Percentiles rank a stretch among this genome's conserved stretches.
These are phyloP conservation scores for Listronotus oregonensis DNA, from an alignment of 1,140 invertebrate genomes.

Conservation along the genomic window DNA sequence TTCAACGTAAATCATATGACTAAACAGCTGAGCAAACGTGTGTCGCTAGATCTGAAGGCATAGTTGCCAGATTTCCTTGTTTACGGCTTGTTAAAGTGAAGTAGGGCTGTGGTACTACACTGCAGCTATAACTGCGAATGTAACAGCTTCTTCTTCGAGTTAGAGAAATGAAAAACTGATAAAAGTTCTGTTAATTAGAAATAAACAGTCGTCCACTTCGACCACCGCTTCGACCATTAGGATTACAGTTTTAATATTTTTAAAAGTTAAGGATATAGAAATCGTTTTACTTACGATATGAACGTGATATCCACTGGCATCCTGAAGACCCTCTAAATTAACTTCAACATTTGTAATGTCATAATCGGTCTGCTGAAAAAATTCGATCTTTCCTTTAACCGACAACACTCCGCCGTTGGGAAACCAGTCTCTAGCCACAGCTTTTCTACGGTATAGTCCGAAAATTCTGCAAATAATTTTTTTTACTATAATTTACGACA, in stretches of 20 bases:
- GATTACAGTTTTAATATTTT: not conserved
- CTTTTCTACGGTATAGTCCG: conserved; percentile 77
- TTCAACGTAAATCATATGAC: too few species aligned
- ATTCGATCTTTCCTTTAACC: conserved; percentile 76
- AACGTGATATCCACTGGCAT: conserved; percentile 77
- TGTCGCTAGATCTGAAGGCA: too few species aligned
- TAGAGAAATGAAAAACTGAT: too few species aligned
- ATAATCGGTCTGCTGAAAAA: conserved; percentile 83
- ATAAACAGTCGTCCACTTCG: too few species aligned
- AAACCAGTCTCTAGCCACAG: conserved; percentile 85
- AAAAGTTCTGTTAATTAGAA: too few species aligned
- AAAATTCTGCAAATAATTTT: conserved; percentile 65
- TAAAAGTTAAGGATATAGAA: too few species aligned
- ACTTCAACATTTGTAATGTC: conserved; percentile 81
- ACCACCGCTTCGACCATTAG: not conserved
- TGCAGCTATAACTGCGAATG: too few species aligned
- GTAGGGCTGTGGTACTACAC: too few species aligned
- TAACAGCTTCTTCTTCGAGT: too few species aligned
- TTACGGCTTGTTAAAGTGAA: too few species aligned
- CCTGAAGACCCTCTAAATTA: conserved; percentile 72
- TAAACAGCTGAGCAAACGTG: too few species aligned
- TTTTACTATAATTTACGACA: not conserved
- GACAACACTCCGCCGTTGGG: conserved; percentile 69
- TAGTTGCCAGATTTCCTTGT: too few species aligned
- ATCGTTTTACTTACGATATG: conserved; percentile 68